Percentiles rank a stretch among this genome's conserved stretches.
These are phyloP conservation scores for Amblyjoppa fuscipennis DNA, from an alignment of 2,888 invertebrate species.

Conservation along the genomic window DNA sequence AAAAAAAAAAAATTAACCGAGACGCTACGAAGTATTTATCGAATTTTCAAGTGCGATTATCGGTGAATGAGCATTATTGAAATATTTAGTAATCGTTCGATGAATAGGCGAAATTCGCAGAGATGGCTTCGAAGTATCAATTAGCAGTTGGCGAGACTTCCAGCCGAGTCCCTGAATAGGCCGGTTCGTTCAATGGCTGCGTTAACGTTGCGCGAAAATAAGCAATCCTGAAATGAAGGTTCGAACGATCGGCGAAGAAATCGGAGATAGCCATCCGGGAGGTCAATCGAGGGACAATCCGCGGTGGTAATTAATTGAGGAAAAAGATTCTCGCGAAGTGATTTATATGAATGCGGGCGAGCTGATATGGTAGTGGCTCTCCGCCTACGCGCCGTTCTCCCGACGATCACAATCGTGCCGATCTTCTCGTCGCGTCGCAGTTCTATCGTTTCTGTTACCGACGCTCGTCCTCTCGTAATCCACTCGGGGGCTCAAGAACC, in stretches of 20 bases:
- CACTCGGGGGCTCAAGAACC: conserved; percentile 15
- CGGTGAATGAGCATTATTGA: too few species aligned
- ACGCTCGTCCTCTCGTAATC: background rate
- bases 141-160: background rate
- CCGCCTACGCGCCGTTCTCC: conserved; percentile 14
- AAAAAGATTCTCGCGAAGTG: conserved; percentile 72
- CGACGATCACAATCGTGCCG: conserved; percentile 7
- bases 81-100: too few species aligned
- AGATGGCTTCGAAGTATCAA: background rate
- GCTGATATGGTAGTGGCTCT: conserved; percentile 6
- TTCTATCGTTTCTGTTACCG: background rate
- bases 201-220: background rate
- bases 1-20: too few species aligned
- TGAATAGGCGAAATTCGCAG: too few species aligned
- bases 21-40: too few species aligned
- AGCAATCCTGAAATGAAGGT: background rate
- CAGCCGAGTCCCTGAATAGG: background rate
- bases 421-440: conserved; percentile 18
- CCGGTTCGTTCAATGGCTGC: background rate
- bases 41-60: too few species aligned
- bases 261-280: conserved; percentile 4
- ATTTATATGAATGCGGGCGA: conserved; percentile 57
- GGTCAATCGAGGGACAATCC: conserved; percentile 52
- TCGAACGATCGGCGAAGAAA: conserved; percentile 26
- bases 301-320: conserved; percentile 70